Percentiles rank a stretch among this genome's conserved stretches.
These are phyloP conservation scores for Gymnogyps californianus DNA, from an alignment of 2,113 vertebrate species.

Conservation along the genomic window DNA sequence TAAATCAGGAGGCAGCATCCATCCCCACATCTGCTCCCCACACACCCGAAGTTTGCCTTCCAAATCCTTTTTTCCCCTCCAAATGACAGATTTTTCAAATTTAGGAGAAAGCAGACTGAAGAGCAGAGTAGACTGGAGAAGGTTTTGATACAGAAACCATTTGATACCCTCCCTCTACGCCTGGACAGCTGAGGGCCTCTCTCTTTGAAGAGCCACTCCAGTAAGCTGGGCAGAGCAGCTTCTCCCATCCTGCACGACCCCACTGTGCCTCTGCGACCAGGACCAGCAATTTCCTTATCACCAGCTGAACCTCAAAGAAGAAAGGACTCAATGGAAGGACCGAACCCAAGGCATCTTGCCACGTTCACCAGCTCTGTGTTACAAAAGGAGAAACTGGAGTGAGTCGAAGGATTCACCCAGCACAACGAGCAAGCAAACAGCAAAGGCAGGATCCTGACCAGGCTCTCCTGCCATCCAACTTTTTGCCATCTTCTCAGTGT, in stretches of 20 bases:
- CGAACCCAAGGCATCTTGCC: background rate
- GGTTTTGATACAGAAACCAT: background rate
- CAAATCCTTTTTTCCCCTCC: background rate
- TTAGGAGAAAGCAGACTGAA: background rate
- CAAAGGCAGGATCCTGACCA: background rate
- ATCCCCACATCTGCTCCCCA: background rate
- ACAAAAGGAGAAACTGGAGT: background rate
- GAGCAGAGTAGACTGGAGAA: background rate
- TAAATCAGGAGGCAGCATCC: background rate
- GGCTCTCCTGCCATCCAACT: background rate
- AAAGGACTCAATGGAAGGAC: background rate
- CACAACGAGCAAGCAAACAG: accelerated
- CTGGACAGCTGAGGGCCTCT: background rate
- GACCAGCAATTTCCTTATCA: background rate
- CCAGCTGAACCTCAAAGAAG: background rate
- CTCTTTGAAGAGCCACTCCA: background rate
- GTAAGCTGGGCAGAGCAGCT: background rate
- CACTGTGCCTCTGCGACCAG: background rate
- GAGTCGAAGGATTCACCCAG: background rate
- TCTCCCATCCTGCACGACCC: background rate
- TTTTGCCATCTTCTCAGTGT: background rate
- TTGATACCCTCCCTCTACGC: background rate
- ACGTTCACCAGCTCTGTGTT: background rate
- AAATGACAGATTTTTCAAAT: background rate
- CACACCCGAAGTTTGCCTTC: background rate